Base-by-base conservation (phyloP, 2,888 invertebrate species). In the Tromatobia lineatoria region DNA sequence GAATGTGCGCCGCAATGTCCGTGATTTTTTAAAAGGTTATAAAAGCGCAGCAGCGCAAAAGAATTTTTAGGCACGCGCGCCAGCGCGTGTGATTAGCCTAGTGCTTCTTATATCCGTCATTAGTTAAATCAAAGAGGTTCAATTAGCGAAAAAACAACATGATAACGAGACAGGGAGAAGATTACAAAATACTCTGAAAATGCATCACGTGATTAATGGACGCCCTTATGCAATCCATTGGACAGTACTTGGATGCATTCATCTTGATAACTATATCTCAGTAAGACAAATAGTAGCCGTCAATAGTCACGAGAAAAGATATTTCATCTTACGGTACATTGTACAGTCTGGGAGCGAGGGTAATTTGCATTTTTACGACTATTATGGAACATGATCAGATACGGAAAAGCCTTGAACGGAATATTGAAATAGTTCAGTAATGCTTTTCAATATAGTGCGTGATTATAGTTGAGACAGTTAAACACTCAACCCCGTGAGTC, bases 321-420 rank as follows among this genome's bases (percentile, higher is more conserved):
- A 71, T 84, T 81, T 81, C 81, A 75, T 64, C 45, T 69, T 78
- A 81, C 77, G 75, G 75, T 79, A 70, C 50, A 45, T 67, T 74
- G 66, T 64, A 64, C n/a, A 77, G 50, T 42, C 42, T 11, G 25
- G 25, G 20, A 61, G 67, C 54, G 52, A 50, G 29, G 34, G 69
- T 54, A 80, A 75, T 85, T 86, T 80, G 78, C 80, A 82, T 85
- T 70, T 82, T 80, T 82, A 81, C 69, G 70, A 85, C 69, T 83
- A 57, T 82, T 76, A 80, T 79, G 76, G 79, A 52, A 82, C 80
- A 83, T 69, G 75, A 83, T 86, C 73, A 74, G 82, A 85, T 66
- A 83, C 85, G 88, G 87, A 88, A 88, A 85, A 86, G 77, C 88
- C 87, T 88, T 88, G 86, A 87, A 82, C 38, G 52, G 54, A 76